Conservation (phyloP, 2,888 invertebrate genomes). For the Globia sparganii region DNA sequence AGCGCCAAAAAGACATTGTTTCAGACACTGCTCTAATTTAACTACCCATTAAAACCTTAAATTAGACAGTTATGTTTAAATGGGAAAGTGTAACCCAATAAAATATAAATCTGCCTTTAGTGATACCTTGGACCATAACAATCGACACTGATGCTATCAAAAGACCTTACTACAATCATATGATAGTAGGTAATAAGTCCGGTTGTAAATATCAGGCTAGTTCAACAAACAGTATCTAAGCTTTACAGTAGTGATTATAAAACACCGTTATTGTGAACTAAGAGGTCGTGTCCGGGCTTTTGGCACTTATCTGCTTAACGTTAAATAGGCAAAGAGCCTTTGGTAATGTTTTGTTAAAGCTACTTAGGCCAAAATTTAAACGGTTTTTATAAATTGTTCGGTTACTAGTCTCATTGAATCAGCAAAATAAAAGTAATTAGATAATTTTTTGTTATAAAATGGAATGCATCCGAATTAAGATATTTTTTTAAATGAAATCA, state of each 20-base stretch:
- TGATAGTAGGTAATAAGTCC: not conserved
- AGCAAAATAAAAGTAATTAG: too few relatives aligned
- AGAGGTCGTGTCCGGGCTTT: not conserved
- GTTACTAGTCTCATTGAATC: too few relatives aligned
- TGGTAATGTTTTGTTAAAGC: not conserved
- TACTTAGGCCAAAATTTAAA: too few relatives aligned
- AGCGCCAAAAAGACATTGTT: not conserved
- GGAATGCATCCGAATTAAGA: too few relatives aligned
- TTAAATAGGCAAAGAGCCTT: not conserved
- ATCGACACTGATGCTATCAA: not conserved
- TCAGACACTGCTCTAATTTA: not conserved
- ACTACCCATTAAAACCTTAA: not conserved
- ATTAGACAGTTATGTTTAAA: not conserved
- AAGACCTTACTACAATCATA: not conserved
- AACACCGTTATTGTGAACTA: constrained; percentile 14
- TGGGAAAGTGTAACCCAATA: not conserved
- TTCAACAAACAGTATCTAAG: constrained; percentile 1
- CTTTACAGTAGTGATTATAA: not conserved
- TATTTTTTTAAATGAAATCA: too few relatives aligned
- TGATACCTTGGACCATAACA: not conserved
- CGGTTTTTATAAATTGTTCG: too few relatives aligned
- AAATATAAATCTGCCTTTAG: not conserved
- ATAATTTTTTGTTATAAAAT: too few relatives aligned
- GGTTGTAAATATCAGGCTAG: not conserved
- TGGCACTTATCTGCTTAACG: constrained; percentile 11